Percentiles rank a stretch among this genome's conserved stretches.
phyloP scores from a whole-genome alignment of 2,113 vertebrate genomes.

The Trematocara nigrifrons region DNA sequence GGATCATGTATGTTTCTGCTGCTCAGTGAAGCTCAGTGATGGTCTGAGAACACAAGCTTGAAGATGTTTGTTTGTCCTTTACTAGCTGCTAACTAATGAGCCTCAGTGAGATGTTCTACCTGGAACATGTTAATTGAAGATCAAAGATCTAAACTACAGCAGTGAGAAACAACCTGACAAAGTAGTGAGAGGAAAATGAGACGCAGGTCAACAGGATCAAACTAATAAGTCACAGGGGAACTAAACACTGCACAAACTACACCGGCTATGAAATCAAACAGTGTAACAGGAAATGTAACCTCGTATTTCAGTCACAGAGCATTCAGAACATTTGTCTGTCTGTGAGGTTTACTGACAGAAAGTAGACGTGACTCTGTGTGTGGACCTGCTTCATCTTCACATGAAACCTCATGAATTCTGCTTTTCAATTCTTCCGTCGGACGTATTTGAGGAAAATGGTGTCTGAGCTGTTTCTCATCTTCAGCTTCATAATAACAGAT shows the following conservation, averaged over 20 bases:
- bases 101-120: neutral
- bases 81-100: rapidly evolving
- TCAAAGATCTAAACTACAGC: neutral
- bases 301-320: neutral
- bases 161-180: neutral
- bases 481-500: neutral
- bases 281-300: neutral
- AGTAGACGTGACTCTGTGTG: neutral
- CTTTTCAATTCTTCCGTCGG: neutral
- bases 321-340: neutral
- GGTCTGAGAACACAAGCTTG: neutral
- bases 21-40: neutral
- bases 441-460: neutral
- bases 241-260: neutral
- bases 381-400: neutral
- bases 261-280: neutral
- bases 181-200: neutral
- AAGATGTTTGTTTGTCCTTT: neutral
- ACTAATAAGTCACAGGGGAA: neutral
- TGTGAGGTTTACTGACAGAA: neutral
- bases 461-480: neutral
- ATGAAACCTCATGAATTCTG: neutral
- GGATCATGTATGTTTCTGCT: neutral
- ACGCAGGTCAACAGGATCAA: neutral
- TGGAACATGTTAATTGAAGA: neutral